Evolutionary conservation across 2,888 invertebrate species (phyloP), one percentile per base, ranked within the genome.

Genomic region (Neoscelio sp.): DNA sequence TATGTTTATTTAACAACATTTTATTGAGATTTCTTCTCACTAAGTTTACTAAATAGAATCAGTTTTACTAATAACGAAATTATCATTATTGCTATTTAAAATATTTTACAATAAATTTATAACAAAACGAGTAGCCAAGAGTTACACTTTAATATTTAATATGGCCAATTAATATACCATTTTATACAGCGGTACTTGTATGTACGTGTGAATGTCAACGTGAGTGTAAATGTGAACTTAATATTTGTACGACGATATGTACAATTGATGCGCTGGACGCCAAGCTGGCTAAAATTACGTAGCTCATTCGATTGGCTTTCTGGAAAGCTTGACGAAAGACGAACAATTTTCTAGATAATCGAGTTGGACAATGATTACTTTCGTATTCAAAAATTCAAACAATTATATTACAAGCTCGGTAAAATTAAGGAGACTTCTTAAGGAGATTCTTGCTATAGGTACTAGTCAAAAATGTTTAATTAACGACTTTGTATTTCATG

Each of bases 261-360:
- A 80, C 56, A 73, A 80, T 80, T 76, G 67, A 65, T 67, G 80
- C 79, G 79, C 81, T 71, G 79, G 81, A 77, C 81, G 81, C 81
- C 81, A 74, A 70, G 62, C 50, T 77, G 73, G 76, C 78, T 71
- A 65, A 75, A 67, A 50, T 62, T 62, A 54, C 48, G 71, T 52
- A 80, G 70, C 70, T 65, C 18, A 62, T 56, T 64, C 26, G 56
- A 74, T 68, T 71, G 52, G 75, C 70, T 75, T 74, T 65, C 64
- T 56, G 68, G 73, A 74, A 74, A 67, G 71, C 74, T 74, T 56
- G 44, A 68, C 33, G 26, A 40, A 65, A 28, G 48, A 68, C n/a
- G 62, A 18, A 60, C 15, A 73, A 67, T 56, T 46, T 56, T 56
- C 33, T 71, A 54, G 54, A 28, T 13, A 18, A 64, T 26, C 74